These are phyloP conservation scores for Misgurnus anguillicaudatus DNA, from an alignment of 2,113 vertebrate genomes.

Conservation along the genomic window DNA sequence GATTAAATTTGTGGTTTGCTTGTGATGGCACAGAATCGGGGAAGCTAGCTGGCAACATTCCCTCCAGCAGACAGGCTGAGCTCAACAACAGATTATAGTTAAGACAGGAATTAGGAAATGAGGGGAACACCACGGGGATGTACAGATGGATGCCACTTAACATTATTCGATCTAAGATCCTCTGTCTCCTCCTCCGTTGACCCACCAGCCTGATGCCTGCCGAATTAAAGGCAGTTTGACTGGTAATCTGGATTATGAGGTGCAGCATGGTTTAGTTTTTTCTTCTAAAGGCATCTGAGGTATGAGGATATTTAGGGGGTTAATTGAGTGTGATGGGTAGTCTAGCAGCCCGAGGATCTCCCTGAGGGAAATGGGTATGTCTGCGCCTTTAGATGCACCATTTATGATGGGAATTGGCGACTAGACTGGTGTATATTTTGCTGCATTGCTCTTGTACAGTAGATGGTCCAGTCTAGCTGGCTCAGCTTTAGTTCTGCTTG, in stretches of 20 bases:
- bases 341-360: constrained; percentile 41
- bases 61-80: constrained; percentile 64
- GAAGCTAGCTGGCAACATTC: constrained; percentile 45
- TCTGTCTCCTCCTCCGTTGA: constrained; percentile 22
- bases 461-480: constrained; percentile 38
- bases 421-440: constrained; percentile 7
- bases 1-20: constrained; percentile 69
- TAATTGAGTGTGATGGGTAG: constrained; percentile 56
- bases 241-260: constrained; percentile 60
- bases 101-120: constrained; percentile 68
- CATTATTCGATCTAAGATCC: constrained; percentile 63
- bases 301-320: constrained; percentile 48
- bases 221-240: constrained; percentile 39
- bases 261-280: constrained; percentile 34
- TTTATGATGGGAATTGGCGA: constrained; percentile 6
- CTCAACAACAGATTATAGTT: constrained; percentile 67
- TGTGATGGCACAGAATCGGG: constrained; percentile 59
- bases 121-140: constrained; percentile 60
- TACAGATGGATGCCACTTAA: constrained; percentile 66
- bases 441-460: constrained; percentile 14
- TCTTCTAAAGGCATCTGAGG: constrained; percentile 33
- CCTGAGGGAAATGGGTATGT: constrained; percentile 20
- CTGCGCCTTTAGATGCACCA: constrained; percentile 10
- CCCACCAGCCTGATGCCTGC: constrained; percentile 10
- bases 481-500: constrained; percentile 29